Evolutionary conservation across 2,797 vertebrate genomes (phyloP).

Genomic region (Gymnoscopelus braueri): DNA sequence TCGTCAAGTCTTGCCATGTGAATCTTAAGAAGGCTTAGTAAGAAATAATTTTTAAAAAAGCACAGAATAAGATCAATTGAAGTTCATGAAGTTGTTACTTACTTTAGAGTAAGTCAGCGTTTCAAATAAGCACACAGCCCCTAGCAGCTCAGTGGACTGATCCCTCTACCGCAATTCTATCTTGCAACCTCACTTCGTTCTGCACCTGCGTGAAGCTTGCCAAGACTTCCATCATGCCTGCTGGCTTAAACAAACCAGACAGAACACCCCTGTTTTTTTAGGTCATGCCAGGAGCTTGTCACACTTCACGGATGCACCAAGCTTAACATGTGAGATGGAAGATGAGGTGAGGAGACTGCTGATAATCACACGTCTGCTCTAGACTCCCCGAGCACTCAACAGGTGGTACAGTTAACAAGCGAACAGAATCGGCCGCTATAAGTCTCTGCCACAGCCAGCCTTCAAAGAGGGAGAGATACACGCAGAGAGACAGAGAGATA

Average conservation of each 20-base stretch:
- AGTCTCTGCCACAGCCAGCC: not conserved
- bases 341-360: not conserved
- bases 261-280: not conserved
- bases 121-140: too few relatives aligned
- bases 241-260: not conserved
- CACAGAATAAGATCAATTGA: too few relatives aligned
- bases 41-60: too few relatives aligned
- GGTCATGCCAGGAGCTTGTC: not conserved
- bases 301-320: not conserved
- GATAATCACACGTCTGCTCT: not conserved
- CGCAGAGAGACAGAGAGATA: not conserved
- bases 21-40: too few relatives aligned
- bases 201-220: not conserved
- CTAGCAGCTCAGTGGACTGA: too few relatives aligned
- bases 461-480: not conserved
- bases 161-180: too few relatives aligned
- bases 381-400: constrained; percentile 6
- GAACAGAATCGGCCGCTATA: not conserved
- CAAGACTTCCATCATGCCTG: not conserved
- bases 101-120: too few relatives aligned
- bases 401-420: constrained; percentile 19
- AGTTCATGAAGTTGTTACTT: too few relatives aligned
- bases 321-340: constrained; percentile 4
- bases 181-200: too few relatives aligned
- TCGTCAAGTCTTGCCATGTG: too few relatives aligned